phyloP scores from a whole-genome alignment of 2,113 vertebrate genomes.

The Hipposideros armiger region DNA sequence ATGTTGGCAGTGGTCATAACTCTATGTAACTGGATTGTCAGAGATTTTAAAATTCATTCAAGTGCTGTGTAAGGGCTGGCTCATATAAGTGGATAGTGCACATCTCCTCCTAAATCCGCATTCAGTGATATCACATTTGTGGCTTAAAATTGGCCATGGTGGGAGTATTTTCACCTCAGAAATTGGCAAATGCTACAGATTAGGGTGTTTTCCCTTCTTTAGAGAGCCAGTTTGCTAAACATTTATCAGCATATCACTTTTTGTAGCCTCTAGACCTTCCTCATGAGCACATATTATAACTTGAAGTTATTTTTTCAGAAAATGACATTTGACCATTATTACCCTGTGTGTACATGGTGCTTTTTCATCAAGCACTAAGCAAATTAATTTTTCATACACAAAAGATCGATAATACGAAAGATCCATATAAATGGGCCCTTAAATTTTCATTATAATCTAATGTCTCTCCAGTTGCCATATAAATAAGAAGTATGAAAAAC shows the following conservation, averaged over 20 bases:
- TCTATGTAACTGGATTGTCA: not conserved
- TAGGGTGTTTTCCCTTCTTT: not conserved
- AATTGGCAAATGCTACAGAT: not conserved
- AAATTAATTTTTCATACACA: not conserved
- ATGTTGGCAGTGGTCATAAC: not conserved
- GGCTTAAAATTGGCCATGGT: not conserved
- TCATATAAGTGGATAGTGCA: not conserved
- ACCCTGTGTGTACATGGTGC: conserved; percentile 22
- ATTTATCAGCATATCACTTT: not conserved
- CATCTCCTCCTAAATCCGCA: conserved; percentile 27
- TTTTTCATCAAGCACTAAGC: conserved; percentile 36
- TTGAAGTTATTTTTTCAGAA: conserved; percentile 45
- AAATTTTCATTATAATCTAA: conserved; percentile 8
- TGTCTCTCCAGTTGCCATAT: not conserved
- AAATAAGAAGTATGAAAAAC: conserved; percentile 49
- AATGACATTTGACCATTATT: conserved; percentile 45
- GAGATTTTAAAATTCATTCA: not conserved
- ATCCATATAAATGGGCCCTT: not conserved
- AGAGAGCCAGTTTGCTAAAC: not conserved
- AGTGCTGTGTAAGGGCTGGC: not conserved
- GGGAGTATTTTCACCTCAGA: not conserved
- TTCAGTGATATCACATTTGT: not conserved
- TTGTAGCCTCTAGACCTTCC: not conserved
- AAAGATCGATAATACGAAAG: not conserved
- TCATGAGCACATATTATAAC: not conserved